Conservation (phyloP, 2,797 vertebrate genomes). For the Malacoraja senta region DNA sequence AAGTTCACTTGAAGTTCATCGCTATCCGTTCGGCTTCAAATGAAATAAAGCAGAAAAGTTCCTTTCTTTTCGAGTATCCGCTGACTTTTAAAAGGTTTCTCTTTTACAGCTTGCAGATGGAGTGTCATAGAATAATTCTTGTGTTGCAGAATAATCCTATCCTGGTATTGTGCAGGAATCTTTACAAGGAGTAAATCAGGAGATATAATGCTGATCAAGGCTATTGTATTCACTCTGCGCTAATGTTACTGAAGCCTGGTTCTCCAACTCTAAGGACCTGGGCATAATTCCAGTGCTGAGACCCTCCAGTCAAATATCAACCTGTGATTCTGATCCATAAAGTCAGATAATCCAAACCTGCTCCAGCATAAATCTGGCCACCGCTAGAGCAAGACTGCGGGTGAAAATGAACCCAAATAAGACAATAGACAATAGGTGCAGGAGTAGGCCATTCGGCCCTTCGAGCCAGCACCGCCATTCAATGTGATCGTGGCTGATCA, state of each 20-base stretch:
- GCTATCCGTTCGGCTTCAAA: slow-evolving; percentile 2
- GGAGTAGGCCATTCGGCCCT: too few relatives aligned
- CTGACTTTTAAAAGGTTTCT: slow-evolving; percentile 7
- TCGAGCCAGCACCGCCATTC: too few relatives aligned
- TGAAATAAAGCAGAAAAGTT: background rate
- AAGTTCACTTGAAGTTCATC: slow-evolving; percentile 29
- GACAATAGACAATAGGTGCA: too few relatives aligned
- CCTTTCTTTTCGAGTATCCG: background rate
- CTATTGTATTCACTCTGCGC: background rate
- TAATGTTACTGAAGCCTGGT: background rate
- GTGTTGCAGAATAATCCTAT: background rate
- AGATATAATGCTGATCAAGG: background rate
- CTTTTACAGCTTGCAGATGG: slow-evolving; percentile 29
- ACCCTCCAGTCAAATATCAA: background rate
- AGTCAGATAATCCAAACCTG: background rate
- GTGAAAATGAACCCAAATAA: background rate
- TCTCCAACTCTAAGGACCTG: background rate
- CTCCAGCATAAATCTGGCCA: background rate
- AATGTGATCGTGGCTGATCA: too few relatives aligned
- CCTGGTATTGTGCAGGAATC: background rate
- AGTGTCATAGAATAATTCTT: background rate
- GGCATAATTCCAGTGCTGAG: background rate
- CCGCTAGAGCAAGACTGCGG: background rate
- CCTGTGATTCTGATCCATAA: background rate
- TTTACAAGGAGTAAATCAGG: background rate